Base-by-base conservation (phyloP, 2,113 vertebrate genomes). In the Bubo blakistoni region DNA sequence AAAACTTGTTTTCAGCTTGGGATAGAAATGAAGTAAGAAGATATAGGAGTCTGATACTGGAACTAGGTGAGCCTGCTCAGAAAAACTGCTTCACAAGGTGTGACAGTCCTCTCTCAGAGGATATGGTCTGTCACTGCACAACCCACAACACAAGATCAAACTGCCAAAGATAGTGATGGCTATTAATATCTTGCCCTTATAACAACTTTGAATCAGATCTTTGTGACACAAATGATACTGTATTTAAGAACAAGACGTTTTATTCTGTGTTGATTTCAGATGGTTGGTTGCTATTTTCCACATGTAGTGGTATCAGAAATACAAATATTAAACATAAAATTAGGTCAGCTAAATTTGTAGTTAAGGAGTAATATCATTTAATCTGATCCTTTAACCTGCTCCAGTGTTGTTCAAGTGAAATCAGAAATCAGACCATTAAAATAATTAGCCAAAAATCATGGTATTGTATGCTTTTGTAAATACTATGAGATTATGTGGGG, bases 401-500 rank as follows among this genome's bases (percentile, higher is more conserved):
- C 17, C 24, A 30, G 24, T n/a, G 32, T 47, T 70, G 7, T 47
- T 85, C 38, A 66, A 54, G 3, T 46, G 14, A 95, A 85, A 82
- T 40, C 26, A 77, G 34, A 86, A 77, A 65, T 73, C 38, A 76
- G 18, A 34, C 1, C 4, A 16, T n/a, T 54, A 63, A 83, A 44
- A 3, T 22, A 40, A 44, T 66, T 49, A 70, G 7, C 15, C 30
- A 77, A 84, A 91, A 86, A 44, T 36, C 54, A 42, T 9, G 7
- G 7, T 34, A 20, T 29, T 82, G 5, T 55, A 38, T 38, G 6
- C 11, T 63, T 7, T 24, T 63, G 26, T 58, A 86, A 91, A 73
- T 57, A 49, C 16, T 36, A 0, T 11, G 20, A 88, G 14, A 38
- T 29, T 69, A 5, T 4, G 5, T 11, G 6, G 7, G 2, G 2